Percentiles rank a stretch among this genome's conserved stretches.
Evolutionary conservation across 2,797 vertebrate genomes (phyloP).

Genomic region (Microctenopoma stevenorrisi): DNA sequence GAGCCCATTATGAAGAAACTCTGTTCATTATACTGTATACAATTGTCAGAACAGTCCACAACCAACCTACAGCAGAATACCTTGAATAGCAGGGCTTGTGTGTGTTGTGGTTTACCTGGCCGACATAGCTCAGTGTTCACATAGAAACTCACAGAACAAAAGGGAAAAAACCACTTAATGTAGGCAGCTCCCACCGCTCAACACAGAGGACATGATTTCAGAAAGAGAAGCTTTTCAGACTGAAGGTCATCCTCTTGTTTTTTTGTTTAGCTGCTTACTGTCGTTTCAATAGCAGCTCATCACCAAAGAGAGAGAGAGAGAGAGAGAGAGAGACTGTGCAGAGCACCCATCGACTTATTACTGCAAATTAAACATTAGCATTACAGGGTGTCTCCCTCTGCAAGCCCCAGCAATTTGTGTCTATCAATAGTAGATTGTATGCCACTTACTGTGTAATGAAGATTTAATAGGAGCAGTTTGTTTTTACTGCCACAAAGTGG

Average conservation of each 20-base stretch:
- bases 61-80: slow-evolving; percentile 35
- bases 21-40: slow-evolving; percentile 42
- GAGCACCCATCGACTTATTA: slow-evolving; percentile 72
- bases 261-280: slow-evolving; percentile 58
- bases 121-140: slow-evolving; percentile 47
- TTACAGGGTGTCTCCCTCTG: slow-evolving; percentile 78
- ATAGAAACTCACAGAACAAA: slow-evolving; percentile 65
- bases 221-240: slow-evolving; percentile 57
- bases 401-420: slow-evolving; percentile 84
- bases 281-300: slow-evolving; percentile 64
- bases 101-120: slow-evolving; percentile 34
- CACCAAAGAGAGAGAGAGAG: slow-evolving; percentile 42
- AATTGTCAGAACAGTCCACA: slow-evolving; percentile 46
- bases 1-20: slow-evolving; percentile 27
- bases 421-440: slow-evolving; percentile 85
- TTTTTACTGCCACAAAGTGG: slow-evolving; percentile 62
- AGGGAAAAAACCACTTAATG: slow-evolving; percentile 66
- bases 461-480: slow-evolving; percentile 83
- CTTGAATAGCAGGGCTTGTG: slow-evolving; percentile 44
- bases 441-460: slow-evolving; percentile 86
- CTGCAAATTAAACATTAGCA: slow-evolving; percentile 84
- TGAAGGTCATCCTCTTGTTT: slow-evolving; percentile 76
- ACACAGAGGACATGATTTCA: slow-evolving; percentile 51
- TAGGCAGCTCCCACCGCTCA: slow-evolving; percentile 47
- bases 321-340: slow-evolving; percentile 35